Evolutionary conservation across 2,113 vertebrate species (phyloP), one percentile per base, ranked within the genome.

Genomic region (Cyrtonyx montezumae): DNA sequence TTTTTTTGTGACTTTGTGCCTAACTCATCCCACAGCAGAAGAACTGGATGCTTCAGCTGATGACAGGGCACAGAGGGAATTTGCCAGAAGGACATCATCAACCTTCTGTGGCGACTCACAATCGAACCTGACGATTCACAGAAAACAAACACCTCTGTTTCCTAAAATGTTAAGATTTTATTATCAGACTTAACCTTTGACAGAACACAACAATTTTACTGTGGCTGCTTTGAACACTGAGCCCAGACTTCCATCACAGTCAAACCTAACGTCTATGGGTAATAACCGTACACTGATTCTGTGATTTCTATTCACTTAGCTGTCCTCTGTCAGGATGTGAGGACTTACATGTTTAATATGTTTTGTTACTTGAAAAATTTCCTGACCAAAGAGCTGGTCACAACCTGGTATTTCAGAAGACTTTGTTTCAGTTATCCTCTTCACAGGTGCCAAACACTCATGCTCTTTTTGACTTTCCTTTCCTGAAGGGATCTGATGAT

Each of bases 41-140:
- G 14, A 76, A 83, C 4, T 46, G 10, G 2, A 43, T 51, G 26
- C 3, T 65, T 94, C 49, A 78, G 10, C 1, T 56, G 56, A 42
- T 77, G 48, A 42, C 14, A 32, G 13, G 30, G 28, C 9, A 43
- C 9, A 34, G 10, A 62, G 3, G 20, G 9, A 8, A 21, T 74
- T 51, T 74, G 8, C 15, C 63, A 36, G 36, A 69, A 79, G 8
- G 14, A 46, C 12, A 21, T 8, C 1, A 4, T 4, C 4, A 2
- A 5, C 3, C 17, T 68, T 6, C 32, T 67, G 5, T 4, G 61
- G 8, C 62, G 5, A 48, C 6, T 3, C 4, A 1, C 37, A 45
- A 77, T 69, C 8, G 67, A 34, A 75, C 5, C 55, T 53, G 8
- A 13, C 80, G 36, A 45, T 83, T 87, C 5, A 28, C 10, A 21